Base-by-base conservation (phyloP, 2,888 invertebrate species). In the Rotaria magnacalcarata region DNA sequence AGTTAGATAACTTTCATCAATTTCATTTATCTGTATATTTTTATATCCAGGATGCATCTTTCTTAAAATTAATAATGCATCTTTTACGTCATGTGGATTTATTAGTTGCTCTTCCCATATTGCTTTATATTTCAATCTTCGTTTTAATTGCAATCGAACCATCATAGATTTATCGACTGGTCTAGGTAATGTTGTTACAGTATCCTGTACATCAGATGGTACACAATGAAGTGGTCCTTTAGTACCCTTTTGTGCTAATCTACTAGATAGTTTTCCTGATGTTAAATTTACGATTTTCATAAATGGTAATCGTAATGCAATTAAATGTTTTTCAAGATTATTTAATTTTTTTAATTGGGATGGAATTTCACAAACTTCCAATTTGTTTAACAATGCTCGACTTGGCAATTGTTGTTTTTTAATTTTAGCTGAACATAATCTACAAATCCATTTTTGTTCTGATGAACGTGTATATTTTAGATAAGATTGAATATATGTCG, bases 71-170 rank as follows among this genome's bases (percentile, higher is more conserved):
- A 86, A 56, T 43, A 85, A 24, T 0, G 87, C 86, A 11, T 58
- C 52, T 67, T 56, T 75, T 0, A 86, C 58, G 41, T 43, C 34
- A 34, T 34, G 19, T 54, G 86, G 86, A 43, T 86, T 27, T 27
- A 87, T 54, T 43, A 84, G 60, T 84, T 86, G 84, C 84, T 56
- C 67, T 43, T 80, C 24, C 47, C 86, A 85, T 24, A 41, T 27
- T 16, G 58, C 54, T 58, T 85, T 85, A 75, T 85, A 87, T n/a
- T 41, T n/a, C 34, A 87, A 27, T 74, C 75, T n/a, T 43, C 89
- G 87, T 87, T 89, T 89, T 50, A 89, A 87, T 88, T 89, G 87
- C 24, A 89, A 87, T 88, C 89, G 88, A 24, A 89, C 87, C 14
- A 88, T 89, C 47, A 87, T 85, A 88, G 89, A 88, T 56, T 56